Evolutionary conservation across 1,140 invertebrate species (phyloP), one percentile per base, ranked within the genome.

Genomic region (Aethina tumida): DNA sequence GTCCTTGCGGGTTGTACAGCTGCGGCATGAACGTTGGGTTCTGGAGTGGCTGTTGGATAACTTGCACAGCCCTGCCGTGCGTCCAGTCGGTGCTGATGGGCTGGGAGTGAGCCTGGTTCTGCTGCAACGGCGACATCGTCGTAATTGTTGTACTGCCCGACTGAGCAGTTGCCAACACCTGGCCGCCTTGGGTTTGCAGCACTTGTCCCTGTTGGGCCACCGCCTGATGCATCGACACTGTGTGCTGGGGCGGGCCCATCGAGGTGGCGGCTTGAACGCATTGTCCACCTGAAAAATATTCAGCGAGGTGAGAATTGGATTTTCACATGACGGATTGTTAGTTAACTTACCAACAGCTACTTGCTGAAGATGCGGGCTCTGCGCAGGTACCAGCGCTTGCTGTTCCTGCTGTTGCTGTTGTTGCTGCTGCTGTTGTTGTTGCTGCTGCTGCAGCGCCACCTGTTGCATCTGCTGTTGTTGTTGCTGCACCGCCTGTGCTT

Each of bases 41-140:
- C 50, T 84, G 81, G 41, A 86, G 59, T 1, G 82, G 79, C 45
- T 88, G 85, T 56, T 87, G 84, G 47, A 89, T 86, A 9, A 89
- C 78, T 62, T 89, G 84, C 0, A 59, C 45, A 12, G 37, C 50
- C 38, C 56, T 41, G 29, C 52, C 53, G 40, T 61, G 59, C 13
- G 54, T 51, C 59, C 59, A 62, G 42, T 62, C 58, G 16, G 50
- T 39, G 24, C 45, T 50, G 34, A 62, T 55, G 38, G 62, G 60
- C 35, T 63, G 62, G 13, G 56, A 56, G 44, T 60, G 61, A 1
- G 62, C 52, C 18, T 62, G 59, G 14, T 48, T 50, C 39, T 68
- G 51, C 40, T 70, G 68, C 21, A 63, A 37, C n/a, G 58, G 59
- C 2, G 60, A 59, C 59, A 63, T 63, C 22, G 63, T 60, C 5